Evolutionary conservation across 2,888 invertebrate genomes (phyloP), one percentile per base, ranked within the genome.

Genomic region (Bellardia pandia): DNA sequence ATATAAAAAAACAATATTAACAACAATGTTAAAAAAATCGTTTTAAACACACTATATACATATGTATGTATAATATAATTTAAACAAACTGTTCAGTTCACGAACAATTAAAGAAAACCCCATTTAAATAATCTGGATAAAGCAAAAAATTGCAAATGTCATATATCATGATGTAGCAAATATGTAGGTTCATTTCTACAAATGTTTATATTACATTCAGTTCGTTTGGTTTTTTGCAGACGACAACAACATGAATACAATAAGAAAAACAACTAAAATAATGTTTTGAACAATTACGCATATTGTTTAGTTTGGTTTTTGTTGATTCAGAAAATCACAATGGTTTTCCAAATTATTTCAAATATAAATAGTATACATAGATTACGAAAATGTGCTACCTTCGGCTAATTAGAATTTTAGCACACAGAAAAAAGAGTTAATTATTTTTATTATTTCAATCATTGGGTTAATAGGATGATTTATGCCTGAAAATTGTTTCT

Each of bases 251-350:
- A 53, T 6, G 7, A 45, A 45, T 9, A 45, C 3, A 3, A 51
- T 14, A 51, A 3, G 37, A 58, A 58, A 14, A 58, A 11, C 33
- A 45, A 48, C 48, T 68, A 11, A 66, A 66, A 66, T 68, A 45
- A 30, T 45, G 45, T 60, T 74, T 74, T 74, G 74, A 60, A 45
- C 74, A 60, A 74, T 60, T 74, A 60, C 60, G 60, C 60, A 60
- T 60, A 60, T 33, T 74, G 48, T 74, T 60, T 74, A 58, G 33
- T 33, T 33, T 33, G 33, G 3, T 33, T 33, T n/a, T 42, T 42
- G 58, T 72, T 42, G 42, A 40, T 30, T 42, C 48, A 45, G 45
- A 74, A 74, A 60, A 45, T 74, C 33, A 60, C 45, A 23, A 48
- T 48, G 45, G 30, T 48, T 45, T 68, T 68, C 33, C 30, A 48